Base-by-base conservation (phyloP, 2,797 vertebrate genomes). In the Buceros bicornis region DNA sequence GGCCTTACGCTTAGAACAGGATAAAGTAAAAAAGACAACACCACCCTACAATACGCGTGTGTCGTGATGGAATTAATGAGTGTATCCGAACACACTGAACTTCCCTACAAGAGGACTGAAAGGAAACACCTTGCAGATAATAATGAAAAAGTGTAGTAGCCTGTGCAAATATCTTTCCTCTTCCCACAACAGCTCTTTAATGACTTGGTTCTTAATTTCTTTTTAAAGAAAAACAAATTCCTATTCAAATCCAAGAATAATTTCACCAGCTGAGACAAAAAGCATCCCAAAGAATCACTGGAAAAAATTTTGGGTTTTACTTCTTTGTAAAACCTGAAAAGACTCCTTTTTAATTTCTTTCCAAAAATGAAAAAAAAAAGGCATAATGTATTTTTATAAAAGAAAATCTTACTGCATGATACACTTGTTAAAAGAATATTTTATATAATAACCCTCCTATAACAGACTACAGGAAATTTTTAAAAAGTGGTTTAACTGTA, bases 71-170 rank as follows among this genome's bases (percentile, higher is more conserved):
- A 93, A 96, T 97, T 96, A 96, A 96, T 97, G 96, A 94, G 97
- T 91, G 89, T 96, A 98, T 96, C 94, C 90, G 84, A 96, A 93
- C 94, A 95, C 40, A 89, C 53, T 96, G 95, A 94, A 97, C 98
- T 98, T 98, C 98, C 98, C 95, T 95, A 97, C 97, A 96, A 89
- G 62, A 97, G 61, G 97, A 97, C 97, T 95, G 96, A 98, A 97
- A 98, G 98, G 98, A 98, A 98, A 98, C 97, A 98, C 96, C 98
- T 98, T 98, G 97, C 78, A 97, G 97, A 98, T 97, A 97, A 97
- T 91, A 92, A 88, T 35, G 67, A 93, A 94, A 97, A 97, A 95
- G 40, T 88, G 54, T 62, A 94, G 78, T 60, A 88, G 70, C 91
- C 95, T 87, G 93, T 79, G 93, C 62, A 95, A 95, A 96, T 95